A percentile compares a stretch with the other conserved stretches of the same genome.
These are phyloP conservation scores for Cyprinus carpio DNA, from an alignment of 2,113 vertebrate genomes.

Conservation along the genomic window DNA sequence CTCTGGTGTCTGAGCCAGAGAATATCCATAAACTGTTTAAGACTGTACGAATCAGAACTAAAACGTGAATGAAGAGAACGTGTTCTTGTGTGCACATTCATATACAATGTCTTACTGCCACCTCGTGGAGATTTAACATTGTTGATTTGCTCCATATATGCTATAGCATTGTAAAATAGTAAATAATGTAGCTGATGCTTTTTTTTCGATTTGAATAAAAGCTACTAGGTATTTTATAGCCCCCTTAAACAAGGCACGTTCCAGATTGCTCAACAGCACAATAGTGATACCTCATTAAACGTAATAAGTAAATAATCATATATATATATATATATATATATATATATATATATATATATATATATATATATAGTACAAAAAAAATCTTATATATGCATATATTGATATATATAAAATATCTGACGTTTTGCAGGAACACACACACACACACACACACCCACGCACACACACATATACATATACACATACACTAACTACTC, in stretches of 20 bases:
- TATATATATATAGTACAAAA: too few relatives aligned
- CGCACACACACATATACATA: neutral
- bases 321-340: too few relatives aligned
- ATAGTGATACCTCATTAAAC: too few relatives aligned
- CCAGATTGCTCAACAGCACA: neutral
- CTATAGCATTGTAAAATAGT: neutral
- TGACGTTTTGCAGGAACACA: neutral
- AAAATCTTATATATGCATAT: too few relatives aligned
- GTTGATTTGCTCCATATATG: neutral
- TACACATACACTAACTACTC: neutral
- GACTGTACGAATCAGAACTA: neutral
- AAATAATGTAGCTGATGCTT: neutral
- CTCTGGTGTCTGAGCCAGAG: conserved; percentile 36
- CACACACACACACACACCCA: too few relatives aligned
- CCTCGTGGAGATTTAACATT: conserved; percentile 33
- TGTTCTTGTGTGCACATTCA: neutral
- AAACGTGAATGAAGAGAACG: neutral
- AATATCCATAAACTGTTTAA: neutral
- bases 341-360: too few relatives aligned
- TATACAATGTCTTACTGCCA: conserved; percentile 24
- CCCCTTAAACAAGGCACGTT: neutral
- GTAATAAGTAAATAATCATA: too few relatives aligned
- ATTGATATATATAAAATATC: neutral
- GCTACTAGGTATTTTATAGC: neutral
- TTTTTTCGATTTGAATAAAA: neutral